Percentiles rank a stretch among this genome's conserved stretches.
Evolutionary conservation across 2,888 invertebrate species (phyloP).

Genomic region (Drosophila acutilabella): DNA sequence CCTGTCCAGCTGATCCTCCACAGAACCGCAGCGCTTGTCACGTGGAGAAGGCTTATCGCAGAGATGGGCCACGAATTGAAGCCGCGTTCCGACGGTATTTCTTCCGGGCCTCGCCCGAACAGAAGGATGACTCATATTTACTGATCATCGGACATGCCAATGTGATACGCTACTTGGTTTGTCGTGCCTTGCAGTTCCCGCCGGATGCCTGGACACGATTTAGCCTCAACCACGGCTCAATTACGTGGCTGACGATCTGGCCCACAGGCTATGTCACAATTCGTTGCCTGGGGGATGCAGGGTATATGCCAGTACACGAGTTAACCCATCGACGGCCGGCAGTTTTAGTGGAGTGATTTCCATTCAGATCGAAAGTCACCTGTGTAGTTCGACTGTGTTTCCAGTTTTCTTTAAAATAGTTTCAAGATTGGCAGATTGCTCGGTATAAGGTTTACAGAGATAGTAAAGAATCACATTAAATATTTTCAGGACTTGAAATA

Average conservation of each 20-base stretch:
- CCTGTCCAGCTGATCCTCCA: conserved; percentile 96
- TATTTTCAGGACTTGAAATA: neutral
- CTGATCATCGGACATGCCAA: conserved; percentile 98
- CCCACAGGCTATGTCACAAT: conserved; percentile 95
- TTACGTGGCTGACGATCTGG: conserved; percentile 95
- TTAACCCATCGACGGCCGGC: conserved; percentile 80
- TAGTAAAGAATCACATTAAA: neutral
- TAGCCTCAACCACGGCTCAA: conserved; percentile 95
- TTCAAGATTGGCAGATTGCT: neutral
- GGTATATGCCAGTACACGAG: conserved; percentile 92
- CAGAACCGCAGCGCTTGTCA: conserved; percentile 92
- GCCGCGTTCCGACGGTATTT: conserved; percentile 97
- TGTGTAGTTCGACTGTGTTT: neutral
- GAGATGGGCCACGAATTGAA: conserved; percentile 97
- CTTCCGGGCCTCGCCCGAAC: conserved; percentile 93
- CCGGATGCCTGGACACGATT: conserved; percentile 98
- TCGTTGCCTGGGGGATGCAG: conserved; percentile 93
- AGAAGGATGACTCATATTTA: conserved; percentile 93
- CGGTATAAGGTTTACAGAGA: neutral
- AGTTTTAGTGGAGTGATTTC: neutral
- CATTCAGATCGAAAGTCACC: neutral
- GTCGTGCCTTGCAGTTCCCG: conserved; percentile 97
- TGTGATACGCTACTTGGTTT: conserved; percentile 97
- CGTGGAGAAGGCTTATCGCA: conserved; percentile 95
- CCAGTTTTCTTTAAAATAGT: neutral